Evolutionary conservation across 2,888 invertebrate genomes (phyloP).

Genomic region (Uropetala carovei): DNA sequence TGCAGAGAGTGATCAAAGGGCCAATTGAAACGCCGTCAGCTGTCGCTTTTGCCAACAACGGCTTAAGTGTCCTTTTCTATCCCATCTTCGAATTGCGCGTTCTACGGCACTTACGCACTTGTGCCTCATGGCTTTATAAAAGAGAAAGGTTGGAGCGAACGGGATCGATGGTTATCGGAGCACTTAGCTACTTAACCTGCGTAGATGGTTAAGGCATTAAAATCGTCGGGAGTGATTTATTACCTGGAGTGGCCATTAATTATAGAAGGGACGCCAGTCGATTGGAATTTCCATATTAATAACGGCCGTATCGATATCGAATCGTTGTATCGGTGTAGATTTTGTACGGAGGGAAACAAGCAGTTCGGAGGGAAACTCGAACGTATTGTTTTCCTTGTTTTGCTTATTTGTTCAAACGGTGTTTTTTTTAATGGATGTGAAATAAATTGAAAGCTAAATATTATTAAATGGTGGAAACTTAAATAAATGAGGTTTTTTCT

Average conservation of each 20-base stretch:
- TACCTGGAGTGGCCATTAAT: neutral
- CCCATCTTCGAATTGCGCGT: neutral
- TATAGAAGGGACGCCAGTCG: neutral
- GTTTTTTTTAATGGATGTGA: no score
- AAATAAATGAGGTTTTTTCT: no score
- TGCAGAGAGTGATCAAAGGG: constrained; percentile 10
- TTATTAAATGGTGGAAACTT: no score
- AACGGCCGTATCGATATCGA: neutral
- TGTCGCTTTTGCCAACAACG: neutral
- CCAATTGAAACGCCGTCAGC: neutral
- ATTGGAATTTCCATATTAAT: neutral
- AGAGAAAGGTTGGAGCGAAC: neutral
- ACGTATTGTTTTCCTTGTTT: neutral
- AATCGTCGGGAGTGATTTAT: neutral
- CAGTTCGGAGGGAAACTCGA: neutral
- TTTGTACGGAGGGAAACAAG: neutral
- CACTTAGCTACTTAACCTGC: neutral
- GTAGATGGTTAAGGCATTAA: neutral
- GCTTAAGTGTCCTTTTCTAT: neutral
- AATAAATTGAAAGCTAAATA: no score
- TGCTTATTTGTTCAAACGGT: neutral
- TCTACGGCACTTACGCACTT: neutral
- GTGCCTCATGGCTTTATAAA: neutral
- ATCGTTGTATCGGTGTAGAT: neutral
- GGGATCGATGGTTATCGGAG: neutral